These are phyloP conservation scores for Schrankia costaestrigalis DNA, from an alignment of 2,888 invertebrate species.

Conservation along the genomic window DNA sequence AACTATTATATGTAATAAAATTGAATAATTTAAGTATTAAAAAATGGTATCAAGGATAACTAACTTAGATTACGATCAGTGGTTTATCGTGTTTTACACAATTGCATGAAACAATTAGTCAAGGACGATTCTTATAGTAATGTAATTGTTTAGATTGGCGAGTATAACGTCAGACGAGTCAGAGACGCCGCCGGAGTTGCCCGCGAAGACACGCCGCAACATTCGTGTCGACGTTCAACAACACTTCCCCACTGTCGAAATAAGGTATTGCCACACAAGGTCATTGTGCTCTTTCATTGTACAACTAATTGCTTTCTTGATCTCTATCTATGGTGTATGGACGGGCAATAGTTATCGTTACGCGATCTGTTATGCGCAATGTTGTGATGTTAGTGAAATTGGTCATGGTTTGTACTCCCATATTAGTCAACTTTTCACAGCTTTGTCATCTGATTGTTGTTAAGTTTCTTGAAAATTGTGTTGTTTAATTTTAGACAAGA, in stretches of 20 bases:
- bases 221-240: constrained; percentile 73
- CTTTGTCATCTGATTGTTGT: too few relatives aligned
- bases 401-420: too few relatives aligned
- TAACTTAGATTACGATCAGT: too few relatives aligned
- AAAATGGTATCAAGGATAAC: too few relatives aligned
- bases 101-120: constrained; percentile 8
- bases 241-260: constrained; percentile 69
- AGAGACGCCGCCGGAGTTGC: constrained; percentile 82
- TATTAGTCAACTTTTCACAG: too few relatives aligned
- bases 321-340: constrained; percentile 4
- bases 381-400: too few relatives aligned
- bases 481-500: too few relatives aligned
- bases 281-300: constrained; percentile 1
- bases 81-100: constrained; percentile 20
- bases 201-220: constrained; percentile 78
- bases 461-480: too few relatives aligned
- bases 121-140: constrained; percentile 32
- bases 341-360: too few relatives aligned
- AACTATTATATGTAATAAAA: too few relatives aligned
- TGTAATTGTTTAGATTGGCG: constrained; percentile 47
- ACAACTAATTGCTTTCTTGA: constrained; percentile 2
- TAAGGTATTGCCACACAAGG: constrained; percentile 46
- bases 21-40: too few relatives aligned
- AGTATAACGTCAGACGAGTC: constrained; percentile 71
- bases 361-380: too few relatives aligned